Evolutionary conservation across 2,113 vertebrate species (phyloP).

Genomic region (Ceuthmochares aereus): DNA sequence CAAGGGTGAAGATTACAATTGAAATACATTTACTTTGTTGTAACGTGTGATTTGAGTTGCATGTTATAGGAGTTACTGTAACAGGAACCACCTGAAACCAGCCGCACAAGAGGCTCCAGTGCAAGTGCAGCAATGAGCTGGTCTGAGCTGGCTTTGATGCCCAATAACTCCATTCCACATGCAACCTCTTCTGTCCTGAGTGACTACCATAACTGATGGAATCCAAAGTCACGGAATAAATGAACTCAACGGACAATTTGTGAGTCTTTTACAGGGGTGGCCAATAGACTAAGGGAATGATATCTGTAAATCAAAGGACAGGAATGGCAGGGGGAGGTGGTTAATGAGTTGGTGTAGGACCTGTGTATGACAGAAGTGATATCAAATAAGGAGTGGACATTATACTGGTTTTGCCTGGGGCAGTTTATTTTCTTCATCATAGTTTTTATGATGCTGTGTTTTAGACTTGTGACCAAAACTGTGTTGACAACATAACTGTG

Average conservation of each 20-base stretch:
- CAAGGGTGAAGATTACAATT: neutral
- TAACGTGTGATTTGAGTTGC: neutral
- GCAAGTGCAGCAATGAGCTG: neutral
- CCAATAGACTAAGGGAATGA: neutral
- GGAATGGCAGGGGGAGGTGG: neutral
- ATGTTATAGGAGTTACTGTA: neutral
- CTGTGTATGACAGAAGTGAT: neutral
- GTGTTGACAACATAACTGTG: neutral
- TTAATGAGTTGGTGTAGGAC: neutral
- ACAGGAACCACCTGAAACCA: neutral
- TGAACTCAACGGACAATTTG: neutral
- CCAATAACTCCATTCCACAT: neutral
- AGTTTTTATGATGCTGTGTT: neutral
- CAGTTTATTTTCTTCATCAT: neutral
- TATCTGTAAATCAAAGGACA: neutral
- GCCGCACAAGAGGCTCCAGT: neutral
- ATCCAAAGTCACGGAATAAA: neutral
- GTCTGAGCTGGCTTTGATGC: neutral
- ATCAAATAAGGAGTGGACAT: neutral
- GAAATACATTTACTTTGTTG: neutral
- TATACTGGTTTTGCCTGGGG: neutral
- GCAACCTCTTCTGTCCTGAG: neutral
- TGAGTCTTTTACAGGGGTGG: neutral
- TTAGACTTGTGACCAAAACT: neutral
- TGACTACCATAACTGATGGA: neutral